phyloP scores from a whole-genome alignment of 2,797 vertebrate species.

The Crotalus adamanteus region DNA sequence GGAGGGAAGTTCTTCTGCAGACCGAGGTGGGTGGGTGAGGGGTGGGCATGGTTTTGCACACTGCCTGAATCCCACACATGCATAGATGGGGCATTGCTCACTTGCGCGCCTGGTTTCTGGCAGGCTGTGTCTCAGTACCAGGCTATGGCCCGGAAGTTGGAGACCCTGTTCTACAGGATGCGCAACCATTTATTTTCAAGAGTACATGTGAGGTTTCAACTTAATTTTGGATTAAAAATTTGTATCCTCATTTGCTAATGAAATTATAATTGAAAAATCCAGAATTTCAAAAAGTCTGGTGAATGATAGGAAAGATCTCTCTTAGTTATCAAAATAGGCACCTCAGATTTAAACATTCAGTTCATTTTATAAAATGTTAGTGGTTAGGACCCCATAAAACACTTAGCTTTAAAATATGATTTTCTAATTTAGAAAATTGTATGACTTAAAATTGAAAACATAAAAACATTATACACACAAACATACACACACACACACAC shows the following conservation, averaged over 20 bases:
- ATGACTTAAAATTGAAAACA: background rate
- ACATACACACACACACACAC: too few species aligned
- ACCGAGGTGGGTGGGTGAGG: background rate
- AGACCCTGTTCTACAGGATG: background rate
- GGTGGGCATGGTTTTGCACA: background rate
- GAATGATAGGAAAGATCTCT: background rate
- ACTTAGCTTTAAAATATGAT: background rate
- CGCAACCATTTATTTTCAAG: background rate
- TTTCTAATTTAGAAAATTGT: background rate
- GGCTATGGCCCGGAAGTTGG: background rate
- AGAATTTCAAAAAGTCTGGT: background rate
- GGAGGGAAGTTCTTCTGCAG: background rate
- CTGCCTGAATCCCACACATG: background rate
- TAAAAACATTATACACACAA: background rate
- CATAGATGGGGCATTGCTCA: background rate
- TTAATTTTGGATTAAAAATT: background rate
- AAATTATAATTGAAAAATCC: background rate
- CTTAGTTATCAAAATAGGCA: background rate
- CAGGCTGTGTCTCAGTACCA: background rate
- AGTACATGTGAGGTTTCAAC: background rate
- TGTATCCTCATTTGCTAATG: background rate
- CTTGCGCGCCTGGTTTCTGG: background rate
- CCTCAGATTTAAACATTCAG: background rate
- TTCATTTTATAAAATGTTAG: background rate
- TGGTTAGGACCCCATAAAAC: background rate